phyloP scores from a whole-genome alignment of 2,113 vertebrate genomes.

The Columba livia region DNA sequence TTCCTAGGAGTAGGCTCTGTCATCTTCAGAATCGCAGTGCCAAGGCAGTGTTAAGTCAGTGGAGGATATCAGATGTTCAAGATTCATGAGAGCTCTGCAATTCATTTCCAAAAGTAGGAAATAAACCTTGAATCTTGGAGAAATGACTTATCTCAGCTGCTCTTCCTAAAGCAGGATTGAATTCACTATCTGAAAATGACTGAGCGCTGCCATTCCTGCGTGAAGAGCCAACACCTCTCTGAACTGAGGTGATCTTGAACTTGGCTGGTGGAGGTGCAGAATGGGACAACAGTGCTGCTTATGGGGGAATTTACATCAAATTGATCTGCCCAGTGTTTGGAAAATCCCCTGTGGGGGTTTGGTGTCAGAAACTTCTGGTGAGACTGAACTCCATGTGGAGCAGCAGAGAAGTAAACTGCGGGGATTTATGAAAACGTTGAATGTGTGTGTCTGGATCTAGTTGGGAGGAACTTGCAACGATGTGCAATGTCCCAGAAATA shows the following conservation, averaged over 20 bases:
- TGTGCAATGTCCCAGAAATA: background rate
- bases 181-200: fast-evolving
- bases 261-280: background rate
- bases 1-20: background rate
- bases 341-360: background rate
- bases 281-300: background rate
- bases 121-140: background rate
- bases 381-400: background rate
- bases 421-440: background rate
- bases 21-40: background rate
- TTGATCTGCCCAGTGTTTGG: background rate
- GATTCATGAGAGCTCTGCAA: background rate
- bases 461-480: background rate
- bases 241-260: background rate
- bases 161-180: background rate
- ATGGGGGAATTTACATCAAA: background rate
- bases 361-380: background rate
- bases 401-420: background rate
- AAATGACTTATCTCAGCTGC: background rate
- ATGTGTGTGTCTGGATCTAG: background rate
- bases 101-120: background rate
- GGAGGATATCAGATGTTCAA: background rate
- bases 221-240: background rate
- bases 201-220: background rate
- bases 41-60: background rate